Conservation (phyloP, 2,888 invertebrate species). For the Congeria kusceri region DNA sequence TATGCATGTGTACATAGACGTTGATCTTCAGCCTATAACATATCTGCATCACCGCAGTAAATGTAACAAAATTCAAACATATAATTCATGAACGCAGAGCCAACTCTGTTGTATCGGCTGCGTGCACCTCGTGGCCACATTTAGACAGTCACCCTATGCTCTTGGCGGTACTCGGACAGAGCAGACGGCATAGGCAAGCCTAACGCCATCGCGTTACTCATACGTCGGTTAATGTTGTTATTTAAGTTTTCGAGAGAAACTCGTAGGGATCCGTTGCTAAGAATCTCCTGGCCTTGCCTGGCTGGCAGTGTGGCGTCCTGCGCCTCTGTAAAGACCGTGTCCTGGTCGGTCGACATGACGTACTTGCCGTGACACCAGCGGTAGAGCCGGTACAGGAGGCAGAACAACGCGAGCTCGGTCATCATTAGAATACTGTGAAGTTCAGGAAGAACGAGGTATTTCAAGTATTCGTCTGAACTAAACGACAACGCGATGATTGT, state of each 20-base stretch:
- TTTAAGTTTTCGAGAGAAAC: constrained; percentile 1
- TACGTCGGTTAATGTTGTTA: constrained; percentile 13
- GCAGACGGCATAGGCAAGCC: no score
- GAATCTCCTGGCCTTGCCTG: neutral
- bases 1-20: no score
- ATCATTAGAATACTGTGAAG: constrained; percentile 32
- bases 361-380: constrained; percentile 33
- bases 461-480: constrained; percentile 3
- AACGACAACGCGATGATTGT: constrained; percentile 29
- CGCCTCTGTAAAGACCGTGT: neutral
- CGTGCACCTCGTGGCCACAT: no score
- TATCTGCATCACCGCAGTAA: no score
- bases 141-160: no score
- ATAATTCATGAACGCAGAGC: no score
- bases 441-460: constrained; percentile 27
- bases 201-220: constrained; percentile 17
- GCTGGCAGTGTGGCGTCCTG: neutral
- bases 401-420: constrained; percentile 14
- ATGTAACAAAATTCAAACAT: no score
- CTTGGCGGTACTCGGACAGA: no score
- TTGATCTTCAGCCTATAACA: no score
- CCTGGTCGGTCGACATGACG: constrained; percentile 12
- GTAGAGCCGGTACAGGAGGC: constrained; percentile 11
- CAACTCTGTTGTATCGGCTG: no score
- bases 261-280: no score